Conservation (phyloP, 2,888 invertebrate species). For the Morpho deidamia region DNA sequence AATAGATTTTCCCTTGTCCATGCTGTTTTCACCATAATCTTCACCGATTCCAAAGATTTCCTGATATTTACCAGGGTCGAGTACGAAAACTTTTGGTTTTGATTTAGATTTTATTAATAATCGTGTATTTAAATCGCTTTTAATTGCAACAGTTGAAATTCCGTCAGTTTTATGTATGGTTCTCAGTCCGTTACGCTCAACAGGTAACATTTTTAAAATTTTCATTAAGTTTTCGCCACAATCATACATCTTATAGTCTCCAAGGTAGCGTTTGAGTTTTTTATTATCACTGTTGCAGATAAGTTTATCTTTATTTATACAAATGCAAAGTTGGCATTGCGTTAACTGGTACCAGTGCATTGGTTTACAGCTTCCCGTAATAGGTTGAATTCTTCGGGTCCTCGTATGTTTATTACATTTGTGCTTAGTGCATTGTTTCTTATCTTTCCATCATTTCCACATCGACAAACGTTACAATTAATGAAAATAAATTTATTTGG, state of each 20-base stretch:
- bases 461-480: conserved; percentile 55
- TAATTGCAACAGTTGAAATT: conserved; percentile 9
- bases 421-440: conserved; percentile 48
- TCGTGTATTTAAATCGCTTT: not conserved
- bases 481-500: conserved; percentile 40
- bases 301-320: conserved; percentile 45
- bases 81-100: not conserved
- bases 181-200: conserved; percentile 13
- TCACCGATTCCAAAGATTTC: not conserved
- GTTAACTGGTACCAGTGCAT: conserved; percentile 54
- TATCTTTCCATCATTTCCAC: conserved; percentile 40
- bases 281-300: conserved; percentile 44
- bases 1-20: not conserved
- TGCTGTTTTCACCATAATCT: not conserved
- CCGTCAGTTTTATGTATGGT: not conserved
- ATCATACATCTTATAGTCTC: conserved; percentile 39
- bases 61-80: not conserved
- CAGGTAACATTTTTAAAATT: conserved; percentile 15
- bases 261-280: conserved; percentile 33
- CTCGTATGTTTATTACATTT: conserved; percentile 28
- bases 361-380: conserved; percentile 41
- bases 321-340: conserved; percentile 57
- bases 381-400: conserved; percentile 21
- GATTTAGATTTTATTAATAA: not conserved
- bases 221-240: conserved; percentile 38